Evolutionary conservation across 2,113 vertebrate species (phyloP), one percentile per base, ranked within the genome.

Genomic region (Callopanchax toddi): DNA sequence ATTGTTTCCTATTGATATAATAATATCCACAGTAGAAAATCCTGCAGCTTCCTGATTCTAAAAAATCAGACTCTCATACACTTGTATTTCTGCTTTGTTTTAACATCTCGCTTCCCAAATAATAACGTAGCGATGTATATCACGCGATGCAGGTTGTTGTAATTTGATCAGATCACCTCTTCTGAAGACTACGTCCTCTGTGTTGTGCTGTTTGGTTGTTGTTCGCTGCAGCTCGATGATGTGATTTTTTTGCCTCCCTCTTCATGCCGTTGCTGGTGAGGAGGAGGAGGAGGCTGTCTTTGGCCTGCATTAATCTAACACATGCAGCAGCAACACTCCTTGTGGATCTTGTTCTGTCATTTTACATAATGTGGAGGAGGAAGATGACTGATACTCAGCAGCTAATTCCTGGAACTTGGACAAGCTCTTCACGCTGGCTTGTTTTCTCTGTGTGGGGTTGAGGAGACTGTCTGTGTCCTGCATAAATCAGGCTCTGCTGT

Each of bases 321-420:
- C 75, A 46, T 68, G 51, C 37, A 65, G 49, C 32, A 76, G 34
- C 70, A 80, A 59, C 79, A 70, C 71, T 63, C 50, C 56, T 71
- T 51, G 20, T 67, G 36, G 46, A 65, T 80, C 67, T 49, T 75
- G 20, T 81, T 65, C 66, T 20, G 74, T 78, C 81, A 74, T 73
- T 86, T 79, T 77, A 70, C 52, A 54, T 39, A 40, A 36, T 71
- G 62, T 76, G 85, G 78, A 69, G 79, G 79, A 76, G 78, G 76
- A 60, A 43, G 68, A 74, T 78, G 82, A 85, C 77, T 79, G 75
- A 80, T 87, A 70, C 74, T 72, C 46, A 0, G 45, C 65, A 73
- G 58, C 67, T 54, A 60, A 62, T 72, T 80, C 62, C 66, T 85
- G 78, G 75, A 89, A 60, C 69, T 48, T 42, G 65, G 83, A 83